Evolutionary conservation across 2,113 vertebrate genomes (phyloP), one percentile per base, ranked within the genome.

Genomic region (Mirounga angustirostris): DNA sequence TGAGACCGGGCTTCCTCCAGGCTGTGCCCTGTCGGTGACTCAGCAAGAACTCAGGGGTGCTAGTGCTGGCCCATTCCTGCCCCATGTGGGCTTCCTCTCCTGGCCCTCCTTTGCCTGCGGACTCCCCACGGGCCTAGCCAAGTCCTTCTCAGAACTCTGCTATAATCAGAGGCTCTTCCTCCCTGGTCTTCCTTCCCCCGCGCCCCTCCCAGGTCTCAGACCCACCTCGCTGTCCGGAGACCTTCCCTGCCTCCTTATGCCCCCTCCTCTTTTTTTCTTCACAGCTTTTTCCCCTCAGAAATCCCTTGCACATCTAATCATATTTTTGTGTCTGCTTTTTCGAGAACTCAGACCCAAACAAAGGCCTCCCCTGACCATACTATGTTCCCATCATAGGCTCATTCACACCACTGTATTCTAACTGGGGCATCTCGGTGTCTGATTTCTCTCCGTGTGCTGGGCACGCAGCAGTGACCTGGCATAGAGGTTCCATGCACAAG

Each of bases 61-160:
- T 0, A 4, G 19, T 26, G 7, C 67, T 63, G 81, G 86, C 11
- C 19, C 61, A 0, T 10, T 89, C 22, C 30, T 79, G 58, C 1
- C 21, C 67, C 22, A 2, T 4, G 50, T 1, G 10, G 12, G 26
- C 26, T 3, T 67, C 26, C 50, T 54, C 7, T 22, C 50, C 8
- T 0, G 50, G 46, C 26, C 61, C 33, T 36, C 26, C 81, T 65
- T 50, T 79, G 79, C 63, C 6, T 13, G n/a, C n/a, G n/a, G 52
- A 56, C 13, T n/a, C 18, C 11, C 30, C 67, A 15, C 3, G 13
- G 54, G 36, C 30, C 69, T n/a, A 4, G 30, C 50, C 24, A 36
- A 67, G 74, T 43, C 58, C 30, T 85, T 43, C n/a, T 82, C 83
- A 54, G 40, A 22, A 40, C 58, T 40, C 11, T 50, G 65, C 73